phyloP scores from a whole-genome alignment of 2,888 invertebrate genomes.

The Neocrepidodera transversa region DNA sequence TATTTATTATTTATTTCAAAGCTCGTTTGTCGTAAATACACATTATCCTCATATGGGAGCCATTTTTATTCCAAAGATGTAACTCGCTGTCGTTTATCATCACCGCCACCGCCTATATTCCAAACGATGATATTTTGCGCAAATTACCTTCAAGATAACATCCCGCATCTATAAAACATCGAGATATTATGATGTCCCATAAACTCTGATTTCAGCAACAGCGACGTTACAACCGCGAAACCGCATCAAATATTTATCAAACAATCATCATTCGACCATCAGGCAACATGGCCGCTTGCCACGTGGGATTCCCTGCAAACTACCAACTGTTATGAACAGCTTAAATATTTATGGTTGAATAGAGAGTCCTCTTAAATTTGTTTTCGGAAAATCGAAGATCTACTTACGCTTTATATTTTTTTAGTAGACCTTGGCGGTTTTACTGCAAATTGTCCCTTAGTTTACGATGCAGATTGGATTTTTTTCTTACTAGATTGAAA shows the following conservation, averaged over 20 bases:
- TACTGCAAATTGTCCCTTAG: conserved; percentile 29
- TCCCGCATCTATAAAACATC: conserved; percentile 61
- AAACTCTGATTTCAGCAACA: conserved; percentile 62
- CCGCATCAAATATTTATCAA: conserved; percentile 61
- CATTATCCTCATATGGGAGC: conserved; percentile 30
- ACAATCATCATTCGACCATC: conserved; percentile 64
- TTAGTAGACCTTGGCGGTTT: conserved; percentile 22
- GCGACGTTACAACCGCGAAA: conserved; percentile 51
- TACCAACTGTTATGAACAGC: conserved; percentile 62
- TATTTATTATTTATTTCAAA: conserved; percentile 16
- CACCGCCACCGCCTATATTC: conserved; percentile 55
- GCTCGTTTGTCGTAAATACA: conserved; percentile 22
- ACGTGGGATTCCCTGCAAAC: conserved; percentile 56
- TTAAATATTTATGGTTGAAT: conserved; percentile 63
- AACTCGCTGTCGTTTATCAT: conserved; percentile 46
- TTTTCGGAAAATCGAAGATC: conserved; percentile 52
- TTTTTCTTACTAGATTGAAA: conserved; percentile 16
- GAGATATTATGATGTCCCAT: conserved; percentile 62
- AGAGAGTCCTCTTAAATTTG: conserved; percentile 62
- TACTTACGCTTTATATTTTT: conserved; percentile 38
- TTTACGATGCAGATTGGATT: background rate
- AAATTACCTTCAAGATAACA: conserved; percentile 57
- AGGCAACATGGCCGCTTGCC: conserved; percentile 60
- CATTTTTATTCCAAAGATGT: conserved; percentile 56
- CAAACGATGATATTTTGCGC: conserved; percentile 53